Evolutionary conservation across 2,888 invertebrate genomes (phyloP).

Genomic region (Lucinisca nassula): DNA sequence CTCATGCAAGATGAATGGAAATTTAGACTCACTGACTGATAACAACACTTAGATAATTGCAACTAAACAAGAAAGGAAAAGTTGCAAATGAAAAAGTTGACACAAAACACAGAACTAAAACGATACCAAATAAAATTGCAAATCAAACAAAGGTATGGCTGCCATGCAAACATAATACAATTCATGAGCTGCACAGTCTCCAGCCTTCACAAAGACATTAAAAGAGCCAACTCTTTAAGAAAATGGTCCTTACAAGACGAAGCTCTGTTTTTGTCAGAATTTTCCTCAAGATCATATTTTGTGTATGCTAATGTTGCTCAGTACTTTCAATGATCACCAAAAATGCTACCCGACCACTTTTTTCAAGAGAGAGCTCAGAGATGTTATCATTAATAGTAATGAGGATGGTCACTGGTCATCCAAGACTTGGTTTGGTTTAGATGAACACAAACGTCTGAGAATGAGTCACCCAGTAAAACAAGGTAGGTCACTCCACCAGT

Average conservation of each 20-base stretch:
- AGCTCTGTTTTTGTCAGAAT: too few relatives aligned
- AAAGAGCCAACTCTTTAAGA: too few relatives aligned
- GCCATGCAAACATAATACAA: too few relatives aligned
- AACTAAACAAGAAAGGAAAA: neutral
- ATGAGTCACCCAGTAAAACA: neutral
- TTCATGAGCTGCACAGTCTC: neutral
- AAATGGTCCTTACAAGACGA: too few relatives aligned
- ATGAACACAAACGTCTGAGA: neutral
- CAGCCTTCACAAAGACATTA: neutral
- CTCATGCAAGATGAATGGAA: neutral
- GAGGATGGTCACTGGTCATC: conserved; percentile 11
- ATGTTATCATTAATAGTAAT: too few relatives aligned
- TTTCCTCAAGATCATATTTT: too few relatives aligned
- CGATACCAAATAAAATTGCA: neutral
- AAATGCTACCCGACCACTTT: too few relatives aligned
- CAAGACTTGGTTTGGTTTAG: conserved; percentile 2
- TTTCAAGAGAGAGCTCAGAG: too few relatives aligned
- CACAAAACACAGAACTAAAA: neutral
- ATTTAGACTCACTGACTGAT: too few relatives aligned
- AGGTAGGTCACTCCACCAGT: conserved; percentile 2
- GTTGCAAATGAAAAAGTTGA: neutral
- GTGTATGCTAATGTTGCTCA: too few relatives aligned
- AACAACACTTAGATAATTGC: neutral
- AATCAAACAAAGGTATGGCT: too few relatives aligned
- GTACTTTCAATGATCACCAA: too few relatives aligned